Conservation (phyloP, 2,888 invertebrate genomes). For the Lamellibrachia satsuma region DNA sequence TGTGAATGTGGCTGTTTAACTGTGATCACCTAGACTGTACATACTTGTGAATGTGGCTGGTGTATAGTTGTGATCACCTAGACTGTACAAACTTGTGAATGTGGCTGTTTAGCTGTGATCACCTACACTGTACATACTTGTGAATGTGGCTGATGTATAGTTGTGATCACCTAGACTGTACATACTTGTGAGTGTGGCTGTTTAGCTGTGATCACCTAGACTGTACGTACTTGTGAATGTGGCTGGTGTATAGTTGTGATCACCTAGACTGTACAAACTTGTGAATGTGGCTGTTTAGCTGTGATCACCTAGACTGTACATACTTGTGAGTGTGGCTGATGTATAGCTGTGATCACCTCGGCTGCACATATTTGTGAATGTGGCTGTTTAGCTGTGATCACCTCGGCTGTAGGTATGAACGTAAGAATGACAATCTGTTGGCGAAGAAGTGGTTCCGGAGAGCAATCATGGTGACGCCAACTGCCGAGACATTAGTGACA, state of each 20-base stretch:
- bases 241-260: too few relatives aligned
- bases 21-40: background rate
- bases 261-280: too few relatives aligned
- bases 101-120: background rate
- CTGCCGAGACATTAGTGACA: background rate
- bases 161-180: background rate
- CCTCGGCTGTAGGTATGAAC: background rate
- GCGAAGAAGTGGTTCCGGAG: background rate
- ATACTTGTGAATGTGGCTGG: too few relatives aligned
- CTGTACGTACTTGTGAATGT: too few relatives aligned
- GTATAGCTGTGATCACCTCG: background rate
- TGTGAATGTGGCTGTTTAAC: background rate
- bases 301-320: too few relatives aligned
- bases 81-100: too few relatives aligned
- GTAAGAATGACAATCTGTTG: background rate
- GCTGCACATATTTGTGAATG: background rate
- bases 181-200: background rate
- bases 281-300: too few relatives aligned
- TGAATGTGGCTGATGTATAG: background rate
- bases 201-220: background rate
- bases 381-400: background rate
- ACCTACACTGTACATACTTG: background rate
- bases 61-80: too few relatives aligned
- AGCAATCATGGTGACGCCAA: background rate
- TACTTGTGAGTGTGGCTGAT: background rate